Conservation (phyloP, 2,888 invertebrate genomes). For the Athalia rosae region DNA sequence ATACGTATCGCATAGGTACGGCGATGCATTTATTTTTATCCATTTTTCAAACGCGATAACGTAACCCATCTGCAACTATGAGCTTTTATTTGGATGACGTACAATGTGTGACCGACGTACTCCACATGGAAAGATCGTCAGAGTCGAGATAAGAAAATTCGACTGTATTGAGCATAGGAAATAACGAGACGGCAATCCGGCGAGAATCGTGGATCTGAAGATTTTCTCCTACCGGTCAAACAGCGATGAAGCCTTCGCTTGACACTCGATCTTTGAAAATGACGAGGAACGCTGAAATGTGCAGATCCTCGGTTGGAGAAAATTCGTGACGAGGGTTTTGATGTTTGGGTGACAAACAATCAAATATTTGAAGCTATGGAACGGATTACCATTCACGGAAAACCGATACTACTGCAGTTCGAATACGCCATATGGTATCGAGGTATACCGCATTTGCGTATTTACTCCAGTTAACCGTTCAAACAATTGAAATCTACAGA, state of each 20-base stretch:
- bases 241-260: too few species aligned
- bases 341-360: slow-evolving; percentile 22
- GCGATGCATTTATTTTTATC: slow-evolving; percentile 22
- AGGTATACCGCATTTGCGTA: slow-evolving; percentile 33
- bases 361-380: slow-evolving; percentile 30
- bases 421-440: slow-evolving; percentile 10
- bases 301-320: neutral
- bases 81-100: neutral
- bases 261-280: neutral
- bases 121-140: neutral
- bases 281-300: neutral
- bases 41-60: slow-evolving; percentile 29
- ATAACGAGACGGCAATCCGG: too few species aligned
- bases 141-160: too few species aligned
- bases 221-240: too few species aligned
- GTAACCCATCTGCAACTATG: neutral
- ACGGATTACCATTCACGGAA: slow-evolving; percentile 4
- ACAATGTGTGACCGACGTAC: neutral
- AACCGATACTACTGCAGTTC: slow-evolving; percentile 20
- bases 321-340: neutral
- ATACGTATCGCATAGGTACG: neutral
- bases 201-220: too few species aligned
- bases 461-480: slow-evolving; percentile 35
- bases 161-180: too few species aligned
- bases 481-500: slow-evolving; percentile 31